phyloP scores from a whole-genome alignment of 2,113 vertebrate species.

The Lepisosteus oculatus region DNA sequence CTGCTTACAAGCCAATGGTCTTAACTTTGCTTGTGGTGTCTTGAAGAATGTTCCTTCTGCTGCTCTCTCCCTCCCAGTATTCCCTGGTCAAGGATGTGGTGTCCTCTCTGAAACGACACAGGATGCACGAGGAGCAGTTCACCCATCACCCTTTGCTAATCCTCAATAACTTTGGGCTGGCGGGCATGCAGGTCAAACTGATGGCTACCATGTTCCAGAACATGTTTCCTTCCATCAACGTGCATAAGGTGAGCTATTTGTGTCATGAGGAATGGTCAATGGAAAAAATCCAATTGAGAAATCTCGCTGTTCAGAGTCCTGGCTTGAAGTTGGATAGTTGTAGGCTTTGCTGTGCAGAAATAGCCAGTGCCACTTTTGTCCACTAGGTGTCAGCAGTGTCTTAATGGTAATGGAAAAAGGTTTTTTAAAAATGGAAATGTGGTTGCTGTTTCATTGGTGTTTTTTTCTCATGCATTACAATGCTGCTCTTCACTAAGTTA shows the following conservation, averaged over 20 bases:
- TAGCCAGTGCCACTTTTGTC: not conserved
- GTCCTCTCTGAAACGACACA: conserved; percentile 80
- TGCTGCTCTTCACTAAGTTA: too few species aligned
- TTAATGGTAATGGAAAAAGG: too few species aligned
- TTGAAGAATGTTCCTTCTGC: not conserved
- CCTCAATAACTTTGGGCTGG: conserved; percentile 82
- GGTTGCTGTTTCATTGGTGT: too few species aligned
- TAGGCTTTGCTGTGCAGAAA: not conserved
- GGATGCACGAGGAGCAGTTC: conserved; percentile 93
- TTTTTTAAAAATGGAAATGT: too few species aligned
- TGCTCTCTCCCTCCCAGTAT: conserved; percentile 61
- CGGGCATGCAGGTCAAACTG: conserved; percentile 86
- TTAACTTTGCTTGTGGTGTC: not conserved
- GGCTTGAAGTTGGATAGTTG: too few species aligned
- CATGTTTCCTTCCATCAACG: conserved; percentile 90
- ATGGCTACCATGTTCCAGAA: conserved; percentile 93
- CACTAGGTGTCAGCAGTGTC: not conserved
- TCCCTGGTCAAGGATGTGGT: conserved; percentile 80
- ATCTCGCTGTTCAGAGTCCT: too few species aligned
- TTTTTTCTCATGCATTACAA: too few species aligned
- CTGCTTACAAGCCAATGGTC: not conserved
- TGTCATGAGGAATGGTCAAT: too few species aligned
- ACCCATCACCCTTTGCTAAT: conserved; percentile 80
- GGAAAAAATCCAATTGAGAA: too few species aligned
- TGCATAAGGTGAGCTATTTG: conserved; percentile 71